Percentiles rank a stretch among this genome's conserved stretches.
Conservation (phyloP, 1,140 invertebrate genomes). For the Papilio helenus region DNA sequence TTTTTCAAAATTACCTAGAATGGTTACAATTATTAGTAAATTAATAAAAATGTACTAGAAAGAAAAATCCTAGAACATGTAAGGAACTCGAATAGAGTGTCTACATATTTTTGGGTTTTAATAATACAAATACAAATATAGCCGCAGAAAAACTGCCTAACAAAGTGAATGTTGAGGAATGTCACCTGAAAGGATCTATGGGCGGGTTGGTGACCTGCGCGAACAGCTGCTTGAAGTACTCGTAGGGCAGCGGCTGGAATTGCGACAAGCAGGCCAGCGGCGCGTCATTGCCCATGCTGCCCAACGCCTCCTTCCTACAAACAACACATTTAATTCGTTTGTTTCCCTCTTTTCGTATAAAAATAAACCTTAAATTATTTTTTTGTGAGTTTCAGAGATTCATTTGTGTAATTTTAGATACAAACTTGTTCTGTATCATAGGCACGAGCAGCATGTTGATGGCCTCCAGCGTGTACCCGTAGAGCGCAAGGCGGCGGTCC, state of each 20-base stretch:
- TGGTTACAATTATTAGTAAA: too few species aligned
- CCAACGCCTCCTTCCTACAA: slow-evolving; percentile 97
- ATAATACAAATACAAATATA: too few species aligned
- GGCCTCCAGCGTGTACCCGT: slow-evolving; percentile 97
- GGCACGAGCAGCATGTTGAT: slow-evolving; percentile 96
- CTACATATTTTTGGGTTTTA: too few species aligned
- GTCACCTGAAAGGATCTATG: slow-evolving; percentile 96
- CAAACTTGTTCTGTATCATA: slow-evolving; percentile 98
- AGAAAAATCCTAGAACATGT: too few species aligned
- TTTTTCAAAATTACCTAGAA: too few species aligned
- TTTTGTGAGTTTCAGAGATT: too few species aligned
- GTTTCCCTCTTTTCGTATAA: too few species aligned
- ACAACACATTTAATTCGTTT: slow-evolving; percentile 9
- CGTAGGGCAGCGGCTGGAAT: slow-evolving; percentile 97
- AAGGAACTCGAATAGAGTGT: too few species aligned
- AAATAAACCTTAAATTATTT: too few species aligned
- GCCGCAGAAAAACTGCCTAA: neutral
- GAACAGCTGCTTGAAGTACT: slow-evolving; percentile 99
- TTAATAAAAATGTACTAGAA: too few species aligned
- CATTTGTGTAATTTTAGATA: slow-evolving; percentile 44
- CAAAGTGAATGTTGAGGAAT: neutral
- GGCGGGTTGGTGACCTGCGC: slow-evolving; percentile 99
- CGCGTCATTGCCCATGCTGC: slow-evolving; percentile 99
- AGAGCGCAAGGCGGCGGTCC: slow-evolving; percentile 95
- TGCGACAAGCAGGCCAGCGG: slow-evolving; percentile 97